Base-by-base conservation (phyloP, 2,113 vertebrate genomes). In the Hippolais icterina region DNA sequence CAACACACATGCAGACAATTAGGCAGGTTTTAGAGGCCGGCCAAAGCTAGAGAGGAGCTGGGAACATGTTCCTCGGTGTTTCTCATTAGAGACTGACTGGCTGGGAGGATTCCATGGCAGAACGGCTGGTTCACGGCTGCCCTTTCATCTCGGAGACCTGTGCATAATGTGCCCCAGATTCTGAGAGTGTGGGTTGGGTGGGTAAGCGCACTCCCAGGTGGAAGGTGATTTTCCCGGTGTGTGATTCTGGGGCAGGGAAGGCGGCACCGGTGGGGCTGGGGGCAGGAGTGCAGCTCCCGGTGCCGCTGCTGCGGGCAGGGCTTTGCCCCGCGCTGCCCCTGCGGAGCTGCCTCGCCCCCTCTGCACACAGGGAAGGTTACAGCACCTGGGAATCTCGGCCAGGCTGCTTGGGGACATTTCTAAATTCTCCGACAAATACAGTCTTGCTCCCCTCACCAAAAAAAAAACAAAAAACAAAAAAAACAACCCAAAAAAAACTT, bases 1-100 rank as follows among this genome's bases (percentile, higher is more conserved):
- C 88, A 81, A 88, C 70, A 96, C 96, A 97, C 83, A 84, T 96
- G 95, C 60, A 90, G 89, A 96, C 92, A 94, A 97, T 97, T 94
- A 97, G 85, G 15, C 49, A 72, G 21, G 5, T 83, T 93, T 94
- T 59, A 92, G 74, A 78, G 83, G 57, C 13, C 78, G 70, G 59
- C 93, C 91, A 93, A 89, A 39, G 23, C 33, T 41, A 22, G 63
- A 59, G 95, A 93, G 82, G 90, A 94, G 70, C 74, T 96, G 81
- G 91, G 72, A 96, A 75, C 46, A 3, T n/a, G 70, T 78, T 92
- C 54, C 78, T 59, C 27, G 23, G 74, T 89, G 85, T 93, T 97
- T 96, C 88, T 94, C 87, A 89, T 97, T 95, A 96, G 53, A 22
- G 52, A 22, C 4, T 39, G 66, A 81, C 24, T 53, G 66, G 29